These are phyloP conservation scores for Nesogale talazaci DNA, from an alignment of 2,113 vertebrate genomes.

Conservation along the genomic window DNA sequence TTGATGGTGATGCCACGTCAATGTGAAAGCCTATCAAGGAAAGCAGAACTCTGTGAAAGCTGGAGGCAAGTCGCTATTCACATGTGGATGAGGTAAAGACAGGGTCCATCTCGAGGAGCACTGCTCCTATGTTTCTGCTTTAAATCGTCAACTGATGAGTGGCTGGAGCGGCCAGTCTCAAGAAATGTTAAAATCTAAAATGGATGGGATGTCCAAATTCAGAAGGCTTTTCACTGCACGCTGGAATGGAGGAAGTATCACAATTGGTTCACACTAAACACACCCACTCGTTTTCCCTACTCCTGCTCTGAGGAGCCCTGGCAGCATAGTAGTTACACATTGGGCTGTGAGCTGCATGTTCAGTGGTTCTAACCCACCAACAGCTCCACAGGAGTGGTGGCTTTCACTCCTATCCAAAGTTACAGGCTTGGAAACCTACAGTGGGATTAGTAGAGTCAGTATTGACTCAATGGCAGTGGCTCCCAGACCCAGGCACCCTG, in stretches of 20 bases:
- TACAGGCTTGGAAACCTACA: too few species aligned
- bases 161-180: conserved; percentile 33
- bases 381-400: too few species aligned
- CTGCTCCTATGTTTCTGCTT: not conserved
- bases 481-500: not conserved
- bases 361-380: too few species aligned
- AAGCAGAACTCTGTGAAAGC: conserved; percentile 41
- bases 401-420: too few species aligned
- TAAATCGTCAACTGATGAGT: conserved; percentile 31
- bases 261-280: not conserved
- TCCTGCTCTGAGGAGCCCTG: not conserved
- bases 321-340: too few species aligned
- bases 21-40: conserved; percentile 63
- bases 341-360: too few species aligned
- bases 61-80: not conserved
- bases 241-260: not conserved
- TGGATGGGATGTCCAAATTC: not conserved
- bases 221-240: conserved; percentile 7
- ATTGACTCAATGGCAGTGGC: too few species aligned
- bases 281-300: not conserved
- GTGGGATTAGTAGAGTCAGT: too few species aligned
- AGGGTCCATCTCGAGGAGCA: not conserved
- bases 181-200: conserved; percentile 47
- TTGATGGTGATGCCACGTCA: conserved; percentile 66
- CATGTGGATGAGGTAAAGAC: conserved; percentile 25